Evolutionary conservation across 2,113 vertebrate genomes (phyloP).

Genomic region (Caranx melampygus): DNA sequence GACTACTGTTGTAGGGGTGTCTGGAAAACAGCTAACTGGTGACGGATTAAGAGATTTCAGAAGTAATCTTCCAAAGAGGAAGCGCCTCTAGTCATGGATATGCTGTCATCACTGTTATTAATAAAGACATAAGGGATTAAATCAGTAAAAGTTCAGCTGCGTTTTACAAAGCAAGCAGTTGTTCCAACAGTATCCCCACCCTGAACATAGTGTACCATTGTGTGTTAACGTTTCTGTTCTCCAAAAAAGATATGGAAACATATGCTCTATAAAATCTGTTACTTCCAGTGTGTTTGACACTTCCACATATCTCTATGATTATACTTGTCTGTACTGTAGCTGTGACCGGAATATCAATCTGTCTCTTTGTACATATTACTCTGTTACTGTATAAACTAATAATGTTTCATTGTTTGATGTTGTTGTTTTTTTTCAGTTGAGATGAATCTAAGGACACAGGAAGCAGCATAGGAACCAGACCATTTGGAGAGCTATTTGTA

Average conservation of each 20-base stretch:
- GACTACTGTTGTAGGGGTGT: slow-evolving; percentile 51
- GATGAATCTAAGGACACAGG: slow-evolving; percentile 65
- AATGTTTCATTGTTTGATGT: slow-evolving; percentile 30
- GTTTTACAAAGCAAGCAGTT: slow-evolving; percentile 39
- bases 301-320: neutral
- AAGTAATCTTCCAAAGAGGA: slow-evolving; percentile 64
- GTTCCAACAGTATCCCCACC: slow-evolving; percentile 25
- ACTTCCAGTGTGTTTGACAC: neutral
- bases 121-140: slow-evolving; percentile 66
- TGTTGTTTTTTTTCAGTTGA: neutral
- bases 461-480: slow-evolving; percentile 60
- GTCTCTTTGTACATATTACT: neutral
- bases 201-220: slow-evolving; percentile 24
- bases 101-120: slow-evolving; percentile 70
- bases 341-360: neutral
- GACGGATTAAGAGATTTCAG: slow-evolving; percentile 74
- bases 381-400: slow-evolving; percentile 13
- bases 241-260: neutral
- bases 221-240: neutral
- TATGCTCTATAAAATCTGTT: neutral
- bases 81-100: slow-evolving; percentile 64
- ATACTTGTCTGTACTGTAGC: neutral
- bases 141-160: slow-evolving; percentile 32
- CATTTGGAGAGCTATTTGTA: slow-evolving; percentile 74
- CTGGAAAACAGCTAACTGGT: slow-evolving; percentile 68